Base-by-base conservation (phyloP, 2,113 vertebrate genomes). In the Paramisgurnus dabryanus region DNA sequence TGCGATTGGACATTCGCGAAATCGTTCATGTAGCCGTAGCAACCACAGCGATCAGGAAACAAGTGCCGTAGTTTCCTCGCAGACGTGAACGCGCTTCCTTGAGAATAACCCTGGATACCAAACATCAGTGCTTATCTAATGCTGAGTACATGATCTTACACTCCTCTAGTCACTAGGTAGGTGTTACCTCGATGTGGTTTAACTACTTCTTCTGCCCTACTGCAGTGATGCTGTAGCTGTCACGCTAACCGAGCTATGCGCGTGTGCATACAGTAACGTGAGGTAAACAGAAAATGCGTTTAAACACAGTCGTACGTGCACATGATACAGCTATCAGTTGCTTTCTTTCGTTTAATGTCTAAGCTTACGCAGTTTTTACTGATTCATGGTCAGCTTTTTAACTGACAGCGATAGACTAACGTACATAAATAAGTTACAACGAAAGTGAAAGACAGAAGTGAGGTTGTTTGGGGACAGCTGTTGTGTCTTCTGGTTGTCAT, bases 181-280 rank as follows among this genome's bases (percentile, higher is more conserved):
- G 85, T 83, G 47, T 47, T 79, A 27, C 10, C 9, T 15, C 7
- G n/a, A 12, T 70, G 6, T 57, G 49, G 27, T 2, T 34, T 34
- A 71, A 76, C 13, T 63, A 3, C n/a, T 53, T 73, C 43, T 17
- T n/a, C 1, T 47, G 7, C 40, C n/a, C n/a, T 50, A 60, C 81
- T 82, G 80, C 41, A 84, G 72, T 60, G 72, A 13, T 81, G 79
- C 50, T 49, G 67, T 76, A 82, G 55, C 72, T 73, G 40, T 55
- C 15, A 70, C 47, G 76, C 67, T 81, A 71, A 67, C 67, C 1
- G 67, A 43, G 50, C 27, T 40, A 17, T 65, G 40, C 41, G 8
- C 15, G 41, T 43, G 53, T 43, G 9, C 27, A 53, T 12, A 43
- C 34, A 75, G 72, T 47, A 64, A 75, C 58, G 12, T 40, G 11